phyloP scores from a whole-genome alignment of 2,888 invertebrate genomes.

The Drosophila neonasuta region DNA sequence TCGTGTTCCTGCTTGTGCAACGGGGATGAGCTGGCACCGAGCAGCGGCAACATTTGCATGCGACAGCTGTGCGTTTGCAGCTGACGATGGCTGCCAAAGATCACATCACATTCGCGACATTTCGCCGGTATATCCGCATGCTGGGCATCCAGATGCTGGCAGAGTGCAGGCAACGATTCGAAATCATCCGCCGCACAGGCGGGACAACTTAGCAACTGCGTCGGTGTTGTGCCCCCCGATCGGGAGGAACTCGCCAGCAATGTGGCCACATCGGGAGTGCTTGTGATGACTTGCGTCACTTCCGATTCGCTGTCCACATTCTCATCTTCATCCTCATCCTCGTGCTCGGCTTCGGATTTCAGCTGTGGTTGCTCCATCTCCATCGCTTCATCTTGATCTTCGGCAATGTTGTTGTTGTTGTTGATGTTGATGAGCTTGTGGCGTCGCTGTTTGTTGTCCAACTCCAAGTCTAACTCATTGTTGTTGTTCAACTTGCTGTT shows the following conservation, averaged over 20 bases:
- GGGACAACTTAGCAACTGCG: slow-evolving; percentile 83
- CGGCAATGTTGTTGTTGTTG: slow-evolving; percentile 54
- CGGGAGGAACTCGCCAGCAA: slow-evolving; percentile 47
- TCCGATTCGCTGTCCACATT: slow-evolving; percentile 31
- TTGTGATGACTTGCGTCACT: slow-evolving; percentile 57
- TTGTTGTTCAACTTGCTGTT: slow-evolving; percentile 67
- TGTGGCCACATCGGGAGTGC: slow-evolving; percentile 67
- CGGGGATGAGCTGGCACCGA: slow-evolving; percentile 61
- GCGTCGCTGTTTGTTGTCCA: slow-evolving; percentile 70
- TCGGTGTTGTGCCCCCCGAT: slow-evolving; percentile 4
- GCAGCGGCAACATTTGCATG: slow-evolving; percentile 40
- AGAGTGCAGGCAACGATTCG: slow-evolving; percentile 84
- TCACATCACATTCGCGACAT: slow-evolving; percentile 88
- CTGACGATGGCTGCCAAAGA: slow-evolving; percentile 88
- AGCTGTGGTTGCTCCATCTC: no score
- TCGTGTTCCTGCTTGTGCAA: slow-evolving; percentile 44
- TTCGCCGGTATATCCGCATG: slow-evolving; percentile 87
- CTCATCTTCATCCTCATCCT: slow-evolving; percentile 3
- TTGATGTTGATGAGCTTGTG: slow-evolving; percentile 80
- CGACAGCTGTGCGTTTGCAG: slow-evolving; percentile 85
- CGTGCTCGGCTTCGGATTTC: background rate
- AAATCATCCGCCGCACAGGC: slow-evolving; percentile 86
- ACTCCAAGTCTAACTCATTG: slow-evolving; percentile 53
- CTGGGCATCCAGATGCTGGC: slow-evolving; percentile 86
- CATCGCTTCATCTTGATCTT: slow-evolving; percentile 25